phyloP scores from a whole-genome alignment of 2,888 invertebrate genomes.

The Apamea sordens region DNA sequence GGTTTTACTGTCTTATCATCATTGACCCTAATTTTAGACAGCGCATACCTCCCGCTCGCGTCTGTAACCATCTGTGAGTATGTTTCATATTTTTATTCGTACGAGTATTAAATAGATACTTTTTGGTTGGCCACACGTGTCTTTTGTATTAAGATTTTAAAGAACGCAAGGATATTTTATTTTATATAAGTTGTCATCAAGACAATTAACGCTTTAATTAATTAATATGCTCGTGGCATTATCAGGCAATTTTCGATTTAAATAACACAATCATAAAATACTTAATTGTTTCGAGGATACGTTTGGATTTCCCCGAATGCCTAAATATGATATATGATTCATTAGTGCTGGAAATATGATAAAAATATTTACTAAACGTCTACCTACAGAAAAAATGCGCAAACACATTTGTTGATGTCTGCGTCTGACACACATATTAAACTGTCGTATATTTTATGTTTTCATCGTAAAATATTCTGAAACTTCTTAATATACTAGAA shows the following conservation, averaged over 20 bases:
- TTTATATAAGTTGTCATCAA: slow-evolving; percentile 6
- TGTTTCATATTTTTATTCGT: slow-evolving; percentile 48
- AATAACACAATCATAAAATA: background rate
- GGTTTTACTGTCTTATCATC: slow-evolving; percentile 82
- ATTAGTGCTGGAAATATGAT: slow-evolving; percentile 3
- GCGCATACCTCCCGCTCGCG: slow-evolving; percentile 69
- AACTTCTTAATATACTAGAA: slow-evolving; percentile 22
- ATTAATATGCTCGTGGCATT: background rate
- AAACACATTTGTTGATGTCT: slow-evolving; percentile 2
- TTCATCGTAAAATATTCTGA: slow-evolving; percentile 6
- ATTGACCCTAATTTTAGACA: slow-evolving; percentile 87
- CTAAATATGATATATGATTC: background rate
- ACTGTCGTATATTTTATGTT: slow-evolving; percentile 21
- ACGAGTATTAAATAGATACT: too few relatives aligned
- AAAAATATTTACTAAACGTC: slow-evolving; percentile 21
- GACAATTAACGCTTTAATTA: background rate
- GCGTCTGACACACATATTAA: slow-evolving; percentile 12
- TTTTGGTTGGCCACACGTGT: slow-evolving; percentile 37
- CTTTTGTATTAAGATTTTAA: background rate
- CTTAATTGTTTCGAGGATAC: background rate
- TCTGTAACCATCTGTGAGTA: slow-evolving; percentile 62
- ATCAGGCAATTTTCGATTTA: background rate
- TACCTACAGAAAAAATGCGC: background rate
- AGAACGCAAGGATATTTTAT: background rate
- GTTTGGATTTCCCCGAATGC: slow-evolving; percentile 17